phyloP scores from a whole-genome alignment of 1,140 invertebrate species.

The Euwallacea similis region DNA sequence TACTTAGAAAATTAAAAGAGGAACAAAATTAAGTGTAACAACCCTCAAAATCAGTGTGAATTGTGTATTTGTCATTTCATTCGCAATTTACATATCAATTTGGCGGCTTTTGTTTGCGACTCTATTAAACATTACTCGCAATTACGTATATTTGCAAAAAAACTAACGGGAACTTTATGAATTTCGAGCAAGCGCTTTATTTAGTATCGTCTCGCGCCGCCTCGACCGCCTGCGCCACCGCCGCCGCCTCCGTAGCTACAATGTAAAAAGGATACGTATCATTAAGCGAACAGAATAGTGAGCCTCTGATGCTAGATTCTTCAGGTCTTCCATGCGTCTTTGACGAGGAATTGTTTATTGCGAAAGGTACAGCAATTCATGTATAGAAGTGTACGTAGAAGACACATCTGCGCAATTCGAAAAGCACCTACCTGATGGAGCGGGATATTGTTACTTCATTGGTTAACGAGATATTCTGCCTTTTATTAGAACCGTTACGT shows the following conservation, averaged over 20 bases:
- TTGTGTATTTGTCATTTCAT: no score
- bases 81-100: no score
- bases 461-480: no score
- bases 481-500: no score
- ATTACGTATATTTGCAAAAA: not conserved
- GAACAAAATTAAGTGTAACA: no score
- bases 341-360: not conserved
- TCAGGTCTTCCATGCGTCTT: not conserved
- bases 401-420: not conserved
- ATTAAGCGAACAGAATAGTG: constrained; percentile 19
- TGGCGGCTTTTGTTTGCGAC: not conserved
- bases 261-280: constrained; percentile 42
- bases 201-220: constrained; percentile 45
- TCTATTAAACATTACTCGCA: not conserved
- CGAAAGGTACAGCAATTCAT: not conserved
- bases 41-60: no score
- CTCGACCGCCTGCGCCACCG: constrained; percentile 46
- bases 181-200: constrained; percentile 6
- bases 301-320: not conserved
- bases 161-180: not conserved
- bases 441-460: no score
- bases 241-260: constrained; percentile 52
- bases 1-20: no score
- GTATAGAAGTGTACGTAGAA: not conserved
- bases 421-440: not conserved